Percentiles rank a stretch among this genome's conserved stretches.
These are phyloP conservation scores for Mus spicilegus DNA, from an alignment of 2,113 vertebrate species.

Conservation along the genomic window DNA sequence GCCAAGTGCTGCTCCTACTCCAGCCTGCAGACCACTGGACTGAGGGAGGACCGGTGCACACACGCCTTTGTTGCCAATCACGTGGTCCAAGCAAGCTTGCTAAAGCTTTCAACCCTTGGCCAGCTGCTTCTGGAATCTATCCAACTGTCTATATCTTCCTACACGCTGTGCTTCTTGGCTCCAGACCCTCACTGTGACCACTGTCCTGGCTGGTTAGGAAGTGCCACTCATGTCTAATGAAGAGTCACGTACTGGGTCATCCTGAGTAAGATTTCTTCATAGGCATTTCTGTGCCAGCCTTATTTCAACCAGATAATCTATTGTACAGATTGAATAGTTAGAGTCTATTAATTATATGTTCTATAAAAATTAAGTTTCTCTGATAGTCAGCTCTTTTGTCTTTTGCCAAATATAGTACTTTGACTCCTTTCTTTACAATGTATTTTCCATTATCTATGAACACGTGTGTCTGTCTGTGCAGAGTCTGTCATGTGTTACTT, in stretches of 20 bases:
- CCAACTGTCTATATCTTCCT: not conserved
- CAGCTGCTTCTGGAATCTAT: not conserved
- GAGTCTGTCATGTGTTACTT: too few relatives aligned
- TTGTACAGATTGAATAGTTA: not conserved
- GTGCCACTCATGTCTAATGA: not conserved
- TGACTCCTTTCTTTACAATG: not conserved
- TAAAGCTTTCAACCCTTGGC: not conserved
- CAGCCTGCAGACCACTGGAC: not conserved
- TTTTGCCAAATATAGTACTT: not conserved
- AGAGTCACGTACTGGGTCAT: not conserved
- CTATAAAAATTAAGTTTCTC: not conserved
- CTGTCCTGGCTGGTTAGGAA: not conserved
- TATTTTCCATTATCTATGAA: not conserved
- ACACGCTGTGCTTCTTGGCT: not conserved
- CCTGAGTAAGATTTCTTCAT: not conserved
- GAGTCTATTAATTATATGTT: not conserved
- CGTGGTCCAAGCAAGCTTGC: not conserved
- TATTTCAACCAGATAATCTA: not conserved
- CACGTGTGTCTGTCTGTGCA: not conserved
- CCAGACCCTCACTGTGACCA: not conserved
- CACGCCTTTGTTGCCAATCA: not conserved
- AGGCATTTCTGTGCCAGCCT: not conserved
- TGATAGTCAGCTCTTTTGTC: conserved; percentile 16
- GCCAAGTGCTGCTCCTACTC: not conserved
- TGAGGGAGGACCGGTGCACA: not conserved